Conservation (phyloP, 2,888 invertebrate genomes). For the Ctenicera cuprea region DNA sequence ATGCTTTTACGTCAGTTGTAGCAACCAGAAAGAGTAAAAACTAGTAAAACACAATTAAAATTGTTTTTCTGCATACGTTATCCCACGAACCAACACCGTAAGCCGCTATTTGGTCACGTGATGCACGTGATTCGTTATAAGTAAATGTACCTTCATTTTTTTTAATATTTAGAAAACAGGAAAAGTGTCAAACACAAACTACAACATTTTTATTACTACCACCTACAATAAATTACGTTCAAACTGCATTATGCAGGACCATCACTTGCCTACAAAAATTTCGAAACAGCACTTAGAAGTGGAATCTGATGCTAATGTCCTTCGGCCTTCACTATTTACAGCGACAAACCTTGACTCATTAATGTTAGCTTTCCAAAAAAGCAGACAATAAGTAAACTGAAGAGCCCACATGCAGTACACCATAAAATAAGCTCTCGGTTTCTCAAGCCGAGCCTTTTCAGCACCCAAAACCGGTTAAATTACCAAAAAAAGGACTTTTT, state of each 20-base stretch:
- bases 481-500: too few relatives aligned
- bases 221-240: background rate
- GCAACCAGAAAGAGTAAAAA: too few relatives aligned
- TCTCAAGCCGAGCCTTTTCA: too few relatives aligned
- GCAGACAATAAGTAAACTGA: conserved; percentile 2
- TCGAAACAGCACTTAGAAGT: conserved; percentile 11
- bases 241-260: conserved; percentile 4
- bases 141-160: too few relatives aligned
- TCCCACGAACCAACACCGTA: too few relatives aligned
- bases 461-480: too few relatives aligned
- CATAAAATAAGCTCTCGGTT: background rate
- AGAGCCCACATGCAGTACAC: background rate
- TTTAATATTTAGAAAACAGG: background rate
- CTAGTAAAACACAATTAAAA: too few relatives aligned
- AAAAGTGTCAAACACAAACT: background rate
- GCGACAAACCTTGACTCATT: conserved; percentile 28
- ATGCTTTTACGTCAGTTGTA: too few relatives aligned
- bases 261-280: conserved; percentile 17
- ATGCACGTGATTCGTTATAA: too few relatives aligned
- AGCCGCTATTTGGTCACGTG: too few relatives aligned
- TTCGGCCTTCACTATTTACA: conserved; percentile 11
- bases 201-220: background rate
- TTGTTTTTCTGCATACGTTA: too few relatives aligned
- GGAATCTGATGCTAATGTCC: conserved; percentile 21
- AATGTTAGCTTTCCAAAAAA: conserved; percentile 22